A percentile compares a stretch with the other conserved stretches of the same genome.
These are phyloP conservation scores for Cyphomyrus plagiostoma DNA, from an alignment of 2,113 vertebrate genomes.

Conservation along the genomic window DNA sequence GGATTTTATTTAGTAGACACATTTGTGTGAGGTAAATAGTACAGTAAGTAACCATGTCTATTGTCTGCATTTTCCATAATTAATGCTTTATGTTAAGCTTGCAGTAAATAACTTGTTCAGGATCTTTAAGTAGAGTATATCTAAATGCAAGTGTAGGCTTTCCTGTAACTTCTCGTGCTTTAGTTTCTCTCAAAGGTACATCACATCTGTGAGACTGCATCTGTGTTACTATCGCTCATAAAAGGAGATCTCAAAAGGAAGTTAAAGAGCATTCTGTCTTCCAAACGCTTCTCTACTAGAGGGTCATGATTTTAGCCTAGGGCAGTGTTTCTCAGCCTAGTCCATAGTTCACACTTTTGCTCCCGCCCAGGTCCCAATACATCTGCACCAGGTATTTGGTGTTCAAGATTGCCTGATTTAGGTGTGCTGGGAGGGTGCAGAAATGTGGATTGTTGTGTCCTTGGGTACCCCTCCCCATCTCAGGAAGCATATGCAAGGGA, in stretches of 20 bases:
- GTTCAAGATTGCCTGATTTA: neutral
- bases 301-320: neutral
- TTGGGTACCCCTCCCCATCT: neutral
- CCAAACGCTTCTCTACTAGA: neutral
- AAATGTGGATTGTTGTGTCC: neutral
- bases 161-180: neutral
- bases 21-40: neutral
- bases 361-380: neutral
- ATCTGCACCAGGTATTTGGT: neutral
- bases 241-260: neutral
- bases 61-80: neutral
- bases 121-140: neutral
- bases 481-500: neutral
- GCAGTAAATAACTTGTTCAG: neutral
- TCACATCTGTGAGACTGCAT: neutral
- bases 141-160: neutral
- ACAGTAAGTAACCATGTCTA: neutral
- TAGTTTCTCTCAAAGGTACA: neutral
- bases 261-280: neutral
- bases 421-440: neutral
- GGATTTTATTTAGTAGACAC: neutral
- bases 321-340: neutral
- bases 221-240: neutral
- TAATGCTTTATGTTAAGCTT: neutral
- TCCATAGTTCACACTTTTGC: neutral